Conservation (phyloP, 2,888 invertebrate species). For the Laspeyria flexula region DNA sequence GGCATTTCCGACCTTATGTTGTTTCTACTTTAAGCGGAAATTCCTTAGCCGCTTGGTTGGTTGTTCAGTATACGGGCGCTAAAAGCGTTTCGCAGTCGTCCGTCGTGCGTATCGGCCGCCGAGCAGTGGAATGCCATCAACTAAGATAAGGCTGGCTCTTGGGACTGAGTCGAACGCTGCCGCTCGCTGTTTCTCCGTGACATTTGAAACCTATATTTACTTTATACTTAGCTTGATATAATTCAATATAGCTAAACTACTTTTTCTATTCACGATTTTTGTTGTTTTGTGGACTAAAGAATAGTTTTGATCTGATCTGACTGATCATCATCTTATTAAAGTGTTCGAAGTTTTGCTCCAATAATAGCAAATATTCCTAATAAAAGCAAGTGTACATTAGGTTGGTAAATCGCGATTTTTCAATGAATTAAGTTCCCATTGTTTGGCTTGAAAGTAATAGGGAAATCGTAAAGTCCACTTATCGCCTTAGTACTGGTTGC, state of each 20-base stretch:
- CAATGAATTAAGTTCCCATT: neutral
- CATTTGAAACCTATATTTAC: constrained; percentile 62
- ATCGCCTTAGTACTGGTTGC: constrained; percentile 5
- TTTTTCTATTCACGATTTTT: constrained; percentile 7
- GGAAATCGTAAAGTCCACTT: neutral
- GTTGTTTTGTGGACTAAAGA: no score
- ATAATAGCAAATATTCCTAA: no score
- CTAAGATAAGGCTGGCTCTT: constrained; percentile 79
- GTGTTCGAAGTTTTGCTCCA: neutral
- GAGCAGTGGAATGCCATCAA: constrained; percentile 83
- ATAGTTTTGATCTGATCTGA: no score
- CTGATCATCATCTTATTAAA: no score
- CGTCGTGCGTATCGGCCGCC: constrained; percentile 82
- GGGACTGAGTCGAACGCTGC: constrained; percentile 61
- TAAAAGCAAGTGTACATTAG: neutral
- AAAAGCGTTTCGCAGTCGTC: constrained; percentile 85
- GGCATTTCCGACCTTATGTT: constrained; percentile 51
- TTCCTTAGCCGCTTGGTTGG: constrained; percentile 31
- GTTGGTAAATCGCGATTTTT: neutral
- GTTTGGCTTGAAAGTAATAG: constrained; percentile 2
- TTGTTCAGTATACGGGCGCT: constrained; percentile 74
- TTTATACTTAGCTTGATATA: constrained; percentile 40
- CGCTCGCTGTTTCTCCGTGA: constrained; percentile 58
- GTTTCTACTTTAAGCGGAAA: constrained; percentile 40
- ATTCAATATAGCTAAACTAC: constrained; percentile 15